Evolutionary conservation across 2,113 vertebrate genomes (phyloP).

Genomic region (Nanorana parkeri): DNA sequence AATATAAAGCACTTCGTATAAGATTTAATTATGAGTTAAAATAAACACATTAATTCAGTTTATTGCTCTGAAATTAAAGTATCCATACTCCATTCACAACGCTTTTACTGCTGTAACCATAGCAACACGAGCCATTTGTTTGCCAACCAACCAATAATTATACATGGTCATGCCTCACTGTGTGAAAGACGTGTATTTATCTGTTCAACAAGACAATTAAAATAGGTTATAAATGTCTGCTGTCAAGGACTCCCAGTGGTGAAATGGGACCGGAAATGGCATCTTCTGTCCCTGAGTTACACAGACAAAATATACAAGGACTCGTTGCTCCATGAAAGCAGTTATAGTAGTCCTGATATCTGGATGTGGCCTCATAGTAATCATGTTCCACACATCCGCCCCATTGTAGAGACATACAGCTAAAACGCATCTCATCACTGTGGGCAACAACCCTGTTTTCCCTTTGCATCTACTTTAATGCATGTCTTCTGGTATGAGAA

Average conservation of each 20-base stretch:
- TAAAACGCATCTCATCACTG: too few species aligned
- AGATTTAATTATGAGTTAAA: not conserved
- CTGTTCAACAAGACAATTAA: slow-evolving; percentile 25
- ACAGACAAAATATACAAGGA: not conserved
- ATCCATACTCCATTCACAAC: not conserved
- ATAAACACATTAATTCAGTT: not conserved
- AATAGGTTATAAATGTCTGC: not conserved
- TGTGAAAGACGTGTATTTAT: slow-evolving; percentile 9
- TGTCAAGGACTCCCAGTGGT: not conserved
- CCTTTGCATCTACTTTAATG: too few species aligned
- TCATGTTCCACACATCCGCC: too few species aligned
- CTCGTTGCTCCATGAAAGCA: not conserved
- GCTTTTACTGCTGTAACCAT: slow-evolving; percentile 1
- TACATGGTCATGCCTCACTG: slow-evolving; percentile 14
- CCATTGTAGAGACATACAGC: too few species aligned
- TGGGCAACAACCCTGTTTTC: too few species aligned
- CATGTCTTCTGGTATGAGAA: too few species aligned
- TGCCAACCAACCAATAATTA: slow-evolving; percentile 31
- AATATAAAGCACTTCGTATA: not conserved
- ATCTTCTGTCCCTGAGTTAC: not conserved
- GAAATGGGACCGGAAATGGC: not conserved
- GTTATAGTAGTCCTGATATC: too few species aligned
- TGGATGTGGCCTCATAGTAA: too few species aligned
- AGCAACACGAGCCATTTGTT: slow-evolving; percentile 10
- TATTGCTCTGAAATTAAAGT: not conserved